Evolutionary conservation across 2,888 invertebrate species (phyloP).

Genomic region (Anticlea derivata): DNA sequence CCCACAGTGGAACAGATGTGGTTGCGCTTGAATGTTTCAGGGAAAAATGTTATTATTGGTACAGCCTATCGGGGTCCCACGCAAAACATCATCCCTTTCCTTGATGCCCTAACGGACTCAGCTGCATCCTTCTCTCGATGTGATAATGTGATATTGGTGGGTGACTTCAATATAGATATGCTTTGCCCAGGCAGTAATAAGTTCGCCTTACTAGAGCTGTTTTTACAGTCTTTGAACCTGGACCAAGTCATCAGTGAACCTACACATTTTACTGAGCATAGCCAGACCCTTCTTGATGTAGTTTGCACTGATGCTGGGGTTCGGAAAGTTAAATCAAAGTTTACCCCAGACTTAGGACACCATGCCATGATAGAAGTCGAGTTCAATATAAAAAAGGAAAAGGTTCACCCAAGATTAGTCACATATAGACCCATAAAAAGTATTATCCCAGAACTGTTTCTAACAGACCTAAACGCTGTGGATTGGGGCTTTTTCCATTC

Average conservation of each 20-base stretch:
- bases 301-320: background rate
- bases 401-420: too few relatives aligned
- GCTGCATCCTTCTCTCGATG: background rate
- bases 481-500: too few relatives aligned
- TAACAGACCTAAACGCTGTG: too few relatives aligned
- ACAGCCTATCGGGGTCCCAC: background rate
- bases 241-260: background rate
- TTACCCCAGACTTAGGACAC: too few relatives aligned
- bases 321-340: background rate
- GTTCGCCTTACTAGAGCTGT: background rate
- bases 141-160: background rate
- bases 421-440: too few relatives aligned
- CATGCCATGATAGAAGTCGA: too few relatives aligned
- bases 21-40: background rate
- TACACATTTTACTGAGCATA: too few relatives aligned
- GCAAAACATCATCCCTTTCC: background rate
- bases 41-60: background rate
- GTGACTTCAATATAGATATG: too few relatives aligned
- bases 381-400: too few relatives aligned
- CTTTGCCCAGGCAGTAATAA: background rate
- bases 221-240: background rate
- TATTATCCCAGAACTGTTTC: too few relatives aligned
- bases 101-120: background rate
- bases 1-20: background rate
- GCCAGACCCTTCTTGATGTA: too few relatives aligned